These are phyloP conservation scores for Clamator glandarius DNA, from an alignment of 2,797 vertebrate genomes.

Conservation along the genomic window DNA sequence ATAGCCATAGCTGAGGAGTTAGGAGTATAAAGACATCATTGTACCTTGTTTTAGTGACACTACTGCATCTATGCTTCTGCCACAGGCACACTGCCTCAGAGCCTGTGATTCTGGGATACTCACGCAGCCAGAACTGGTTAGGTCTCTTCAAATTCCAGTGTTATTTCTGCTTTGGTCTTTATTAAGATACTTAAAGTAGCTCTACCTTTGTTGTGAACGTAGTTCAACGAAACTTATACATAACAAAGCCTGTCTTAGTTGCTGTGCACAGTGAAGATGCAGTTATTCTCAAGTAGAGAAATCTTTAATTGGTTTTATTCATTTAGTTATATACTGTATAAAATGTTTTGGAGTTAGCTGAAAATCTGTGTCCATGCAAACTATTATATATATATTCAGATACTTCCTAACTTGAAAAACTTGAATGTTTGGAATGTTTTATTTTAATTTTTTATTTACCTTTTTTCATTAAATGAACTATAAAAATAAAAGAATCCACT, in stretches of 20 bases:
- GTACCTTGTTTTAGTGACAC: background rate
- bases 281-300: background rate
- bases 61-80: background rate
- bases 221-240: background rate
- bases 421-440: background rate
- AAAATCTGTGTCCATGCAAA: background rate
- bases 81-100: background rate
- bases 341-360: background rate
- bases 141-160: background rate
- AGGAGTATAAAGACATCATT: background rate
- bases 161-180: background rate
- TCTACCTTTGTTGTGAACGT: background rate
- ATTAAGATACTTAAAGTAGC: background rate
- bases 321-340: background rate
- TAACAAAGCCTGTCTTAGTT: background rate
- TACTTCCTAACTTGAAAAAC: background rate
- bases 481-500: background rate
- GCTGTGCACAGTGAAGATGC: fast-evolving
- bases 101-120: background rate
- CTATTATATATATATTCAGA: background rate
- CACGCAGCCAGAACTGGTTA: background rate
- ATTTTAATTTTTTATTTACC: no score
- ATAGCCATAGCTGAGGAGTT: background rate
- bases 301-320: background rate
- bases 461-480: background rate